Conservation (phyloP, 2,113 vertebrate species). For the Calidris pygmaea region DNA sequence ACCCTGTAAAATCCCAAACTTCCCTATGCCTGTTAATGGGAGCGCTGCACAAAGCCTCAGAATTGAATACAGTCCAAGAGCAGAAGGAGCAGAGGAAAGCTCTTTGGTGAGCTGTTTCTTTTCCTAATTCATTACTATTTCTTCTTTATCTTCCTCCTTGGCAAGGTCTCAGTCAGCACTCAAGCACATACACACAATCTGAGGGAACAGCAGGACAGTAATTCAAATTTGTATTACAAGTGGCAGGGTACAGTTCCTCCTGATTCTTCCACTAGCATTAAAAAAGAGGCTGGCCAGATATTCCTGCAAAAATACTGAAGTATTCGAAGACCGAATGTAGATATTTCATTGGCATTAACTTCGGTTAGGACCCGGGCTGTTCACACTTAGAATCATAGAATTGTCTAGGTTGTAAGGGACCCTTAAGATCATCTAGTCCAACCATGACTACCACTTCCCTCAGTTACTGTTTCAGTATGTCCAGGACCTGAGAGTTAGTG, state of each 20-base stretch:
- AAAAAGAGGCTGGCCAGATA: not conserved
- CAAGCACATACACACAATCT: not conserved
- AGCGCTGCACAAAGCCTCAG: not conserved
- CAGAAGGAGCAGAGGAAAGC: conserved; percentile 20
- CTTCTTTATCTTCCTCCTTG: conserved; percentile 23
- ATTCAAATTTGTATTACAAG: not conserved
- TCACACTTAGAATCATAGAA: not conserved
- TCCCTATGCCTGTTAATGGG: not conserved
- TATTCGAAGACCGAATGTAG: not conserved
- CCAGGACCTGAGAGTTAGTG: not conserved
- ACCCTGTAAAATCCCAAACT: not conserved
- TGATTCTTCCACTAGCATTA: not conserved
- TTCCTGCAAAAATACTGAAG: not conserved
- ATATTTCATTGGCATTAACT: not conserved
- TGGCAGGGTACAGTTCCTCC: not conserved
- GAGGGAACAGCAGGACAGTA: conserved; percentile 27
- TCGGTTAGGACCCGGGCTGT: not conserved
- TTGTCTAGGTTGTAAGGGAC: too few species aligned
- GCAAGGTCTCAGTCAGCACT: conserved; percentile 24
- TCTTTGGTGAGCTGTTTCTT: conserved; percentile 3
- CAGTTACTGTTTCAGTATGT: not conserved
- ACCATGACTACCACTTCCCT: not conserved
- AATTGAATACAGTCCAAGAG: not conserved
- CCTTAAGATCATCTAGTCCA: too few species aligned
- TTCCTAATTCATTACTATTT: not conserved